These are phyloP conservation scores for Cheumatopsyche charites DNA, from an alignment of 1,140 invertebrate species.

Conservation along the genomic window DNA sequence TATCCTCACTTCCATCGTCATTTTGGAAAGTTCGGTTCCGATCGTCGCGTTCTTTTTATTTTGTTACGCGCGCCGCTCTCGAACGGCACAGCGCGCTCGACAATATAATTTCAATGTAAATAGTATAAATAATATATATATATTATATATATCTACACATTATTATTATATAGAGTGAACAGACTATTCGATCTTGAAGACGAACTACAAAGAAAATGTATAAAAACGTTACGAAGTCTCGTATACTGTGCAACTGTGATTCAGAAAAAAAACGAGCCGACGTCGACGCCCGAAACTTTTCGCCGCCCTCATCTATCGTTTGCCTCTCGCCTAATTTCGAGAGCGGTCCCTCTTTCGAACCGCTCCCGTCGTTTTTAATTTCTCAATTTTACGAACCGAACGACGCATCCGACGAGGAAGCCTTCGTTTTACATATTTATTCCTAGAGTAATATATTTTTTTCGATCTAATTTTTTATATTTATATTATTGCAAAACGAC, in stretches of 20 bases:
- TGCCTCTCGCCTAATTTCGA: neutral
- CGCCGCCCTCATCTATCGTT: neutral
- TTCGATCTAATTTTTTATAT: slow-evolving; percentile 10
- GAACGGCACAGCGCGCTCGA: neutral
- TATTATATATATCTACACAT: neutral
- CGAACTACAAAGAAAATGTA: too few species aligned
- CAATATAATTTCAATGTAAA: slow-evolving; percentile 18
- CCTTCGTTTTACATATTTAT: neutral
- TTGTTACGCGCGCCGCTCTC: too few species aligned
- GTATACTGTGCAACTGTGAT: slow-evolving; percentile 21
- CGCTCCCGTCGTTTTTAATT: neutral
- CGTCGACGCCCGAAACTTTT: neutral
- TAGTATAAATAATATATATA: slow-evolving; percentile 14
- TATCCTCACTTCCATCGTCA: too few species aligned
- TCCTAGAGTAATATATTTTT: slow-evolving; percentile 1
- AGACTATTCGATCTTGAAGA: slow-evolving; percentile 15
- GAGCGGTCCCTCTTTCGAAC: neutral
- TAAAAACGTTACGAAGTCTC: neutral
- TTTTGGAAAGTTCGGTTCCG: too few species aligned
- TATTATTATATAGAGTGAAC: slow-evolving; percentile 13
- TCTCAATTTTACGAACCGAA: neutral
- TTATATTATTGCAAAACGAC: slow-evolving; percentile 22
- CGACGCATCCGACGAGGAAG: neutral
- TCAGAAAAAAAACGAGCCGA: neutral
- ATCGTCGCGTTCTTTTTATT: too few species aligned